Evolutionary conservation across 1,140 invertebrate genomes (phyloP).

Genomic region (Drosophila subpulchrella): DNA sequence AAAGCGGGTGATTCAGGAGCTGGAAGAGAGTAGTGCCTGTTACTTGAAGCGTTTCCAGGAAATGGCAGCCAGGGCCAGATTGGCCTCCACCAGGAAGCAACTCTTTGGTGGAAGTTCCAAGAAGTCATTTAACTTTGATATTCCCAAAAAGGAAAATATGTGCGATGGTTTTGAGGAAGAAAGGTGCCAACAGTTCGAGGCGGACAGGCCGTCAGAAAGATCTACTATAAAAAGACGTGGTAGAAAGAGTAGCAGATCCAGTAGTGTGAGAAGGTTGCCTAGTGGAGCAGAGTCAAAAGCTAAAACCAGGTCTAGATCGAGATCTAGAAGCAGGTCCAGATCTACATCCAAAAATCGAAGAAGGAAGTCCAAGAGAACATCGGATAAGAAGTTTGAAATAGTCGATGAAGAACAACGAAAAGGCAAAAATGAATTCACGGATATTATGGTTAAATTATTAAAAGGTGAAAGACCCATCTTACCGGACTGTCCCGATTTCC

Average conservation of each 20-base stretch:
- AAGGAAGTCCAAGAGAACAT: neutral
- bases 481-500: constrained; percentile 20
- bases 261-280: neutral
- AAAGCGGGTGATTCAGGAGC: constrained; percentile 28
- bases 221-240: neutral
- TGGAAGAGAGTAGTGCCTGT: constrained; percentile 39
- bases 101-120: constrained; percentile 11
- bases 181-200: neutral
- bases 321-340: neutral
- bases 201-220: neutral
- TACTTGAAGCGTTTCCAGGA: constrained; percentile 40
- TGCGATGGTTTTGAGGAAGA: constrained; percentile 1
- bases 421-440: neutral
- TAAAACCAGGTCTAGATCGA: neutral
- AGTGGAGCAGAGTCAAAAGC: constrained; percentile 2
- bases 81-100: constrained; percentile 31
- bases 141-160: neutral
- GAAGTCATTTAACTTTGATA: neutral
- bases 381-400: neutral
- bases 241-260: neutral
- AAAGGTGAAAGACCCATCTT: constrained; percentile 12
- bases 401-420: neutral
- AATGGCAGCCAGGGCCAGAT: constrained; percentile 39
- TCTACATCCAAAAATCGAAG: neutral
- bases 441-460: constrained; percentile 27